phyloP scores from a whole-genome alignment of 2,113 vertebrate species.

The Charina bottae region DNA sequence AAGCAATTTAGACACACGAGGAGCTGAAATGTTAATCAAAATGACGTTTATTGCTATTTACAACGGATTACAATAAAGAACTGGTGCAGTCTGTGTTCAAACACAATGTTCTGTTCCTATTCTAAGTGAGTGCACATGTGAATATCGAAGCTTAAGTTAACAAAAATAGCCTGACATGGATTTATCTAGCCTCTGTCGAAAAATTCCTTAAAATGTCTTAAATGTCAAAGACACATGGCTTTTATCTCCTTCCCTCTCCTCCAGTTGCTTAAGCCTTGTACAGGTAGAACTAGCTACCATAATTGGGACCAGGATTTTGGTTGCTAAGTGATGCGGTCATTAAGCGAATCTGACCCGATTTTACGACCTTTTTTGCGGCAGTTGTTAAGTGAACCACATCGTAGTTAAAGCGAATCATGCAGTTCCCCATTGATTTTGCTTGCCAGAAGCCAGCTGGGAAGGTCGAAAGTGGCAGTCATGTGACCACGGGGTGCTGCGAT shows the following conservation, averaged over 20 bases:
- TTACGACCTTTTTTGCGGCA: too few relatives aligned
- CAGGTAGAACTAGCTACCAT: too few relatives aligned
- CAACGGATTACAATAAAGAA: neutral
- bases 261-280: neutral
- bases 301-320: too few relatives aligned
- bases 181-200: neutral
- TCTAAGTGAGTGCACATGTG: neutral
- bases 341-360: too few relatives aligned
- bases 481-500: too few relatives aligned
- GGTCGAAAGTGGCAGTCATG: too few relatives aligned
- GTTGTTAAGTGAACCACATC: too few relatives aligned
- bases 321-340: too few relatives aligned
- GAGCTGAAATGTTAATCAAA: neutral
- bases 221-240: neutral
- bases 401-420: too few relatives aligned
- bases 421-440: too few relatives aligned
- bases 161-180: neutral
- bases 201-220: neutral
- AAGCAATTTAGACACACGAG: neutral
- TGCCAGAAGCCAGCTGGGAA: too few relatives aligned
- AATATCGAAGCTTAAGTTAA: neutral
- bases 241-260: neutral
- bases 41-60: neutral
- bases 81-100: neutral
- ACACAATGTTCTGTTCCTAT: neutral